Evolutionary conservation across 2,113 vertebrate genomes (phyloP).

Genomic region (Tragelaphus imberbis): DNA sequence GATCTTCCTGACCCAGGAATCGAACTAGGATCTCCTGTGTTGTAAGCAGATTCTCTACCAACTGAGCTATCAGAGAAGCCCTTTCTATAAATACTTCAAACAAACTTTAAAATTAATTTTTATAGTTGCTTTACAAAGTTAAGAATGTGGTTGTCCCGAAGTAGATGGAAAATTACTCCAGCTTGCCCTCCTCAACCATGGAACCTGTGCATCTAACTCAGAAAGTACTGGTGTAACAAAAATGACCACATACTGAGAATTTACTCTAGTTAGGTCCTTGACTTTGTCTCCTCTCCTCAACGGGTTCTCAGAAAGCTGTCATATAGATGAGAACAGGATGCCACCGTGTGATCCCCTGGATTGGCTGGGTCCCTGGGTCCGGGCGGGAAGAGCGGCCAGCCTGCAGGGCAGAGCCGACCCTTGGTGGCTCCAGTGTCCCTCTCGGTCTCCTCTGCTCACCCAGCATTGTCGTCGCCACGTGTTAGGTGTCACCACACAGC

Average conservation of each 20-base stretch:
- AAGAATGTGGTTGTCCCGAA: background rate
- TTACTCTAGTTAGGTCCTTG: background rate
- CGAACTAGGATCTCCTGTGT: background rate
- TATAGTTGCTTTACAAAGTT: background rate
- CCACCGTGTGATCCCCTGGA: background rate
- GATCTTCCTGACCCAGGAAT: background rate
- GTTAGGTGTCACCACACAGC: constrained; percentile 30
- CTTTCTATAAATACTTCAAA: background rate
- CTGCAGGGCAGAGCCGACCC: background rate
- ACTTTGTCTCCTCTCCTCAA: background rate
- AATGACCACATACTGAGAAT: background rate
- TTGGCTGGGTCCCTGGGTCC: background rate
- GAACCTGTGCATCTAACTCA: background rate
- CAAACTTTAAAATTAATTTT: background rate
- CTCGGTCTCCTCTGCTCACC: constrained; percentile 18
- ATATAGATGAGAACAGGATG: background rate
- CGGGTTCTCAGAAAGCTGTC: background rate
- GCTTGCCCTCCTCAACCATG: background rate
- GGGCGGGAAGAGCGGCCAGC: background rate
- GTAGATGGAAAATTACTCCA: background rate
- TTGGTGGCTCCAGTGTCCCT: background rate
- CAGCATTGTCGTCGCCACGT: background rate
- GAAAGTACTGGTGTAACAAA: background rate
- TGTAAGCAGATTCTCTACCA: background rate
- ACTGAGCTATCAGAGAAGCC: background rate